Conservation (phyloP, 1,140 invertebrate genomes). For the Cotesia vestalis region DNA sequence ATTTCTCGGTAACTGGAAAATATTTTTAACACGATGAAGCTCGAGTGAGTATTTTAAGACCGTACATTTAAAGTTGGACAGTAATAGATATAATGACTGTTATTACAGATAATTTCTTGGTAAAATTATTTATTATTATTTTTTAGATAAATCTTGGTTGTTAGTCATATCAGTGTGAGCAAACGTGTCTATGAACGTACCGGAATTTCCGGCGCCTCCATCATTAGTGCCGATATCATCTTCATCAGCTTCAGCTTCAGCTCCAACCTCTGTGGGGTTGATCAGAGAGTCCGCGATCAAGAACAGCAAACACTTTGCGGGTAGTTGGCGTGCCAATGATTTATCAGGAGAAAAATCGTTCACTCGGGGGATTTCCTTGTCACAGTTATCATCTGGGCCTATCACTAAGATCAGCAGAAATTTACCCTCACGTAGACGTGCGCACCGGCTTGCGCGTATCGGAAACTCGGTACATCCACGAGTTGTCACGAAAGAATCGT, state of each 20-base stretch:
- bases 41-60: background rate
- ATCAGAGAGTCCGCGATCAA: too few species aligned
- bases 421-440: constrained; percentile 27
- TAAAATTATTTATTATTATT: background rate
- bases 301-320: too few species aligned
- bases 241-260: constrained; percentile 41
- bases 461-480: constrained; percentile 47
- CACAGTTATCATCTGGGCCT: background rate
- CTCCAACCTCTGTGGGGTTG: background rate
- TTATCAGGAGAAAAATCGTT: constrained; percentile 26
- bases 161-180: background rate
- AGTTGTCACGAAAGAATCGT: constrained; percentile 31
- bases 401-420: background rate
- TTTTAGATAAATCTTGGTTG: background rate
- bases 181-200: constrained; percentile 53
- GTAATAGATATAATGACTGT: too few species aligned
- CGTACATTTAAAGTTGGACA: too few species aligned
- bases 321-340: background rate
- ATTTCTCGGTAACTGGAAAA: background rate
- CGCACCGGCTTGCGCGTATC: constrained; percentile 34
- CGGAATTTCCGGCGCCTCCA: constrained; percentile 57
- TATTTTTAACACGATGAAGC: background rate
- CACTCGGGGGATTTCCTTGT: background rate
- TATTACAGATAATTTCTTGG: too few species aligned
- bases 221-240: constrained; percentile 40